These are phyloP conservation scores for Vulpes lagopus DNA, from an alignment of 2,113 vertebrate genomes.

Conservation along the genomic window DNA sequence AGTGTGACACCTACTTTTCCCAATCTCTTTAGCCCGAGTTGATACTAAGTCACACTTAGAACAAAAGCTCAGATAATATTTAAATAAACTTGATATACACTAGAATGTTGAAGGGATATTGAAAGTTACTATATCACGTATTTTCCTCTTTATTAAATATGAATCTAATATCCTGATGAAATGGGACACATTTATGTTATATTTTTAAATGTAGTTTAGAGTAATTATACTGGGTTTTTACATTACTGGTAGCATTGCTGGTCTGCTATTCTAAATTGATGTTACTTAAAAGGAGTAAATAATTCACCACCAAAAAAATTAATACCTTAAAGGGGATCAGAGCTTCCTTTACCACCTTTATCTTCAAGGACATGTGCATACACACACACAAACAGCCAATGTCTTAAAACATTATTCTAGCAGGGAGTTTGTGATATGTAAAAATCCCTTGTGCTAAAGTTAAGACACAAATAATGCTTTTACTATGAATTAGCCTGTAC, in stretches of 20 bases:
- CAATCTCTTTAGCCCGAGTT: background rate
- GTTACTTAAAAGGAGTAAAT: slow-evolving; percentile 21
- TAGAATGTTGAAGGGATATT: background rate
- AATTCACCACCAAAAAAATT: background rate
- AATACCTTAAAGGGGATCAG: background rate
- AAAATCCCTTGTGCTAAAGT: background rate
- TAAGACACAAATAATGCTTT: background rate
- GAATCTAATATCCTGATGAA: background rate
- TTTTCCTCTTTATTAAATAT: background rate
- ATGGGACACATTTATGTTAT: background rate
- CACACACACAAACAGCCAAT: background rate
- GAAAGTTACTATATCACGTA: background rate
- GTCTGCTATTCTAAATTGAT: background rate
- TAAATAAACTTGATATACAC: background rate
- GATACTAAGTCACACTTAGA: background rate
- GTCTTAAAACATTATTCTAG: background rate
- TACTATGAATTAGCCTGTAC: background rate
- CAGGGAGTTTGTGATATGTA: background rate
- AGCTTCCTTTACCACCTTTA: background rate
- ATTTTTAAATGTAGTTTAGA: background rate
- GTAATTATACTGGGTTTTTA: background rate
- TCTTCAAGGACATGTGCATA: background rate
- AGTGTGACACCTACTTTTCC: background rate
- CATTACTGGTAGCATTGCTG: background rate
- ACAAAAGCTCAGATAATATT: background rate